Conservation (phyloP, 2,888 invertebrate species). For the Drosophila ustulata region DNA sequence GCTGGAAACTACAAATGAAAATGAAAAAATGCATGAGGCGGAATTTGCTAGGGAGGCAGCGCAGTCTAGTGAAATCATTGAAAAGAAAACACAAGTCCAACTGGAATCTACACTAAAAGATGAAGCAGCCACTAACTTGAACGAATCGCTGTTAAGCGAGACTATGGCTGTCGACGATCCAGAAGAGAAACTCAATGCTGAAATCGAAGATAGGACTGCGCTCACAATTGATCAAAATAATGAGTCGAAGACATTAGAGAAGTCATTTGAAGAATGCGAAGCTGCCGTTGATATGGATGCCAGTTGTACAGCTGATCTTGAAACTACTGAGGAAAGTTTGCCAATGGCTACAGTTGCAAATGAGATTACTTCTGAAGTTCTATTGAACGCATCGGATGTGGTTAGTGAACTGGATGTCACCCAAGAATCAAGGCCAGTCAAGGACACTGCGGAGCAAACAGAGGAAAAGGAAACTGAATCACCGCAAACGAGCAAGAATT, state of each 20-base stretch:
- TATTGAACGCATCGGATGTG: neutral
- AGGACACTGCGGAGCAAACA: neutral
- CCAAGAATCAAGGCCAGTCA: neutral
- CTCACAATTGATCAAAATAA: neutral
- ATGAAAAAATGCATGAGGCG: neutral
- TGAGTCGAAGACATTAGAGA: neutral
- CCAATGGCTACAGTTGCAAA: neutral
- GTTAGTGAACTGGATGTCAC: neutral
- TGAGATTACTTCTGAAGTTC: too few relatives aligned
- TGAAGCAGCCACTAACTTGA: neutral
- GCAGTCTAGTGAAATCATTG: too few relatives aligned
- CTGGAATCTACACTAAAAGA: neutral
- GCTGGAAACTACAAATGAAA: neutral
- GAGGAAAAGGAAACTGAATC: neutral
- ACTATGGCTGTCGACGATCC: neutral
- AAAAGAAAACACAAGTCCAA: too few relatives aligned
- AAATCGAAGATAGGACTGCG: neutral
- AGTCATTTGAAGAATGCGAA: neutral
- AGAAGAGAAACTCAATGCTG: neutral
- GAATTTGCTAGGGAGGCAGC: neutral
- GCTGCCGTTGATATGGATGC: slow-evolving; percentile 9
- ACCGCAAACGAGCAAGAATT: too few relatives aligned
- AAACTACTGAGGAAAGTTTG: slow-evolving; percentile 6
- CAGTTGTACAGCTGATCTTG: neutral
- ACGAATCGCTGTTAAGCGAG: neutral